Percentiles rank a stretch among this genome's conserved stretches.
These are phyloP conservation scores for Microchirus variegatus DNA, from an alignment of 2,797 vertebrate species.

Conservation along the genomic window DNA sequence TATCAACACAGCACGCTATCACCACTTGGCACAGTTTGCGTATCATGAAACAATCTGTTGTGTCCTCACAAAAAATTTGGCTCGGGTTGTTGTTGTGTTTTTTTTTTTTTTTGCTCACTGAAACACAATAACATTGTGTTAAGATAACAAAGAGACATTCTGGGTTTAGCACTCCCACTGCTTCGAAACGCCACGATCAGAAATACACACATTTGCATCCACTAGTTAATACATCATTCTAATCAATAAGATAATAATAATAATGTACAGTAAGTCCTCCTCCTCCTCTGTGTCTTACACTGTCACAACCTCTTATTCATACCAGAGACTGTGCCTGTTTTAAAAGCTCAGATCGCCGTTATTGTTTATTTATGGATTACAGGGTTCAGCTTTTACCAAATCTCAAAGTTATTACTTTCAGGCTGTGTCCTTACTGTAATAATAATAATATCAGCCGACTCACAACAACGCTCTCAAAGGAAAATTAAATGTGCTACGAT, in stretches of 20 bases:
- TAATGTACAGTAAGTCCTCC: constrained; percentile 34
- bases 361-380: constrained; percentile 63
- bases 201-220: constrained; percentile 26
- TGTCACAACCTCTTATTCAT: constrained; percentile 51
- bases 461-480: constrained; percentile 42
- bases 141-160: constrained; percentile 65
- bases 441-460: constrained; percentile 59
- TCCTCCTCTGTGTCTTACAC: constrained; percentile 2
- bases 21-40: constrained; percentile 48
- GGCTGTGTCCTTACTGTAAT: constrained; percentile 41
- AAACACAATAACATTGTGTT: constrained; percentile 62
- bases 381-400: constrained; percentile 47
- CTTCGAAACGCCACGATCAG: constrained; percentile 36
- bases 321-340: constrained; percentile 12
- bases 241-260: constrained; percentile 24
- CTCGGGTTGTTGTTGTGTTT: too few species aligned
- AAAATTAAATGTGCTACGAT: constrained; percentile 47
- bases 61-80: constrained; percentile 61
- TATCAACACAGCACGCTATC: constrained; percentile 58
- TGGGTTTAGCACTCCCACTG: constrained; percentile 49
- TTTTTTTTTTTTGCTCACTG: constrained; percentile 30
- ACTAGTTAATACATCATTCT: constrained; percentile 12
- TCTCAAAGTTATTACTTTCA: constrained; percentile 66
- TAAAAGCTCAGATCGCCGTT: constrained; percentile 38
- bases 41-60: constrained; percentile 63